Base-by-base conservation (phyloP, 1,140 invertebrate species). In the Leptestheria dahalacensis region DNA sequence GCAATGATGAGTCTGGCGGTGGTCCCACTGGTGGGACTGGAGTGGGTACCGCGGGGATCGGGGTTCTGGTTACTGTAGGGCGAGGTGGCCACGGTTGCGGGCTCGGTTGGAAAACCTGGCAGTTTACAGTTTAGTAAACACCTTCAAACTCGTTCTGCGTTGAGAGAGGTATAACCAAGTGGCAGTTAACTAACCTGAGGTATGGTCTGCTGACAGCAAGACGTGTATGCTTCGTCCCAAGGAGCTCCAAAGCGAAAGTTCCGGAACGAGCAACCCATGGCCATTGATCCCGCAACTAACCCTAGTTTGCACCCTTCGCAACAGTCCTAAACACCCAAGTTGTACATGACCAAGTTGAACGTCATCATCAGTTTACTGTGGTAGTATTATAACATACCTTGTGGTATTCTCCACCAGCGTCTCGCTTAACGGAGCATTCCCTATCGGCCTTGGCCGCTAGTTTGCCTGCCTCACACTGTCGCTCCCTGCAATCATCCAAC, bases 241-340 rank as follows among this genome's bases (percentile, higher is more conserved):
- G 77, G 75, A 58, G 69, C 68, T 0, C 76, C 76, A 52, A 79
- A 74, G 0, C 69, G 68, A 48, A 77, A 74, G 24, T 65, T 70
- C 29, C 73, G 67, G 24, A 78, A 73, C 1, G 68, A 62, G 58
- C 78, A 80, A 46, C 69, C 70, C 64, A 75, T 69, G 18, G 68
- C 72, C 69, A 73, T 70, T 26, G 72, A 71, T 9, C 73, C 76
- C 29, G 73, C 70, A 18, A 70, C 64, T 3, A 72, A 61, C 65
- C 77, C 77, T 20, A 78, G 65, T 66, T 77, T 77, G 63, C 77
- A 79, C 2, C 71, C 75, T 63, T 79, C 75, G 66, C 78, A 79
- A 55, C 78, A 79, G 58, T 78, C 74, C 63, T 75, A 68, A 62
- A 52, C 53, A 60, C n/a, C n/a, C n/a, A n/a, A n/a, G n/a, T n/a